These are phyloP conservation scores for Drosophila nannoptera DNA, from an alignment of 1,140 invertebrate species.

Conservation along the genomic window DNA sequence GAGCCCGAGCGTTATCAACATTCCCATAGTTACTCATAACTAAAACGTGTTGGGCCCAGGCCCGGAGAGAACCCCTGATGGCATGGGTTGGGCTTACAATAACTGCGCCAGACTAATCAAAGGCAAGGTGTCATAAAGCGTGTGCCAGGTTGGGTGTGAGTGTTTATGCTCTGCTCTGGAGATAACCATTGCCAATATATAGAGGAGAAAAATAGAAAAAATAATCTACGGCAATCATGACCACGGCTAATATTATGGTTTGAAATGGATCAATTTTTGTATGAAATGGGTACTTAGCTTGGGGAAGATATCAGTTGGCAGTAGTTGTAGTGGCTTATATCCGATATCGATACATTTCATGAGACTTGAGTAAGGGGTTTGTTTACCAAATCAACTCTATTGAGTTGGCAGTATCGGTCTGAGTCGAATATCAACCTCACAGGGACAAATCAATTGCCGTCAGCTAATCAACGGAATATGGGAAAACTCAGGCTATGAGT, in stretches of 20 bases:
- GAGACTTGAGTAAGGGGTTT: neutral
- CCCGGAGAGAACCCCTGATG: constrained; percentile 6
- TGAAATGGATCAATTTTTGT: too few species aligned
- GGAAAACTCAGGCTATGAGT: too few species aligned
- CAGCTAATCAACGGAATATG: neutral
- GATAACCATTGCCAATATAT: neutral
- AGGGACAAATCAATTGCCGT: constrained; percentile 5
- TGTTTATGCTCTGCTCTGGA: neutral
- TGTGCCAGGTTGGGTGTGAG: neutral
- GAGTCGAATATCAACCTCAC: constrained; percentile 1
- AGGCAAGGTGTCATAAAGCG: neutral
- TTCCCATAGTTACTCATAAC: constrained; percentile 16
- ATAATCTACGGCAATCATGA: too few species aligned
- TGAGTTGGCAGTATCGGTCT: neutral
- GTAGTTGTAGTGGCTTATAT: neutral
- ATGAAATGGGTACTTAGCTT: too few species aligned
- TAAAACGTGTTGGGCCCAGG: neutral
- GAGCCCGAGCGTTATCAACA: constrained; percentile 21
- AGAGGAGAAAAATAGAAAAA: neutral
- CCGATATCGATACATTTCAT: too few species aligned
- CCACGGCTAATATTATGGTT: too few species aligned
- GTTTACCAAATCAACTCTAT: constrained; percentile 5
- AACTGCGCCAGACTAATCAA: neutral
- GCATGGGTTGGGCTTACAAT: constrained; percentile 13
- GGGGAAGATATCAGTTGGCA: too few species aligned